These are phyloP conservation scores for Diploscapter pachys DNA, from an alignment of 1,140 invertebrate species.

Conservation along the genomic window DNA sequence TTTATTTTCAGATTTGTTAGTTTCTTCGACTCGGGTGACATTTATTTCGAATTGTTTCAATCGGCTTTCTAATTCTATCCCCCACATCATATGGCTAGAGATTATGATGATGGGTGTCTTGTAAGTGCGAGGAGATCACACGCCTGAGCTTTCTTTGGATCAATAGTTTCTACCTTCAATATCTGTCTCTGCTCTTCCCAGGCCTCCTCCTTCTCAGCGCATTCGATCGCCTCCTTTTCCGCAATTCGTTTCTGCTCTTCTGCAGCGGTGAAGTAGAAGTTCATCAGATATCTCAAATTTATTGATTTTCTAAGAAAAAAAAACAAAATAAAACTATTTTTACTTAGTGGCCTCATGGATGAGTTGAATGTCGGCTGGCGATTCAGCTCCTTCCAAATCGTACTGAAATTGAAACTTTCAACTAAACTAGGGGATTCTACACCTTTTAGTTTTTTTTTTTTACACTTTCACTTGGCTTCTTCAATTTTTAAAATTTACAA, in stretches of 20 bases:
- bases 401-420: constrained; percentile 8
- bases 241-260: constrained; percentile 54
- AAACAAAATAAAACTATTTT: neutral
- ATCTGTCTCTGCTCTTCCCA: constrained; percentile 49
- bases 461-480: no score
- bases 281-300: constrained; percentile 48
- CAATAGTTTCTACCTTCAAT: constrained; percentile 35
- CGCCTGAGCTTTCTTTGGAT: neutral
- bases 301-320: neutral
- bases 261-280: constrained; percentile 53
- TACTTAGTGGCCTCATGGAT: constrained; percentile 11
- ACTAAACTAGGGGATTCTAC: no score
- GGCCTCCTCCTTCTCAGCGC: constrained; percentile 54
- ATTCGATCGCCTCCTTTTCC: constrained; percentile 48
- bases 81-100: no score
- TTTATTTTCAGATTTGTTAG: neutral
- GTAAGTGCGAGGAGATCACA: no score
- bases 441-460: no score
- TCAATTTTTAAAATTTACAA: neutral
- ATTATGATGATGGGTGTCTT: no score
- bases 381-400: constrained; percentile 27
- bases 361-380: constrained; percentile 15
- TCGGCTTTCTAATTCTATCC: no score
- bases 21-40: no score
- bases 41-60: no score